phyloP scores from a whole-genome alignment of 2,888 invertebrate species.

The Andrena minutula region DNA sequence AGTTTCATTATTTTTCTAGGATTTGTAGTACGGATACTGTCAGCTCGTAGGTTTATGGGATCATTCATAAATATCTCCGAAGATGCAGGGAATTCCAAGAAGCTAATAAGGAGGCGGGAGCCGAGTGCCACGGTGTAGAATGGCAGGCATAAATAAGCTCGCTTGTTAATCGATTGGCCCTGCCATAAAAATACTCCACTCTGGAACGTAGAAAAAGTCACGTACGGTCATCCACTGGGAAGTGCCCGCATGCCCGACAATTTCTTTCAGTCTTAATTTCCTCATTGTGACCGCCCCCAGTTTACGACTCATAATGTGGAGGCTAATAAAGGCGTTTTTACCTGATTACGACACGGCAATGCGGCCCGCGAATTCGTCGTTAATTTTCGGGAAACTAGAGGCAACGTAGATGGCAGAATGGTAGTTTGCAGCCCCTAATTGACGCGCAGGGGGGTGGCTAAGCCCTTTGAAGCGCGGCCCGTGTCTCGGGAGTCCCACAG shows the following conservation, averaged over 20 bases:
- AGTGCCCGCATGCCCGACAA: not conserved
- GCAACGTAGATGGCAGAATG: not conserved
- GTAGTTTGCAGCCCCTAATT: not conserved
- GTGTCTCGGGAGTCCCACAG: not conserved
- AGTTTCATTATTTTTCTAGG: not conserved
- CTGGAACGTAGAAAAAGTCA: conserved; percentile 35
- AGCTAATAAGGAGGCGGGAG: conserved; percentile 1
- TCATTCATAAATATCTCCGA: not conserved
- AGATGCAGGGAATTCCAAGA: conserved; percentile 33
- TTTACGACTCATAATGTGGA: not conserved
- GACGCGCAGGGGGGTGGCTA: not conserved
- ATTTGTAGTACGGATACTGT: too few relatives aligned
- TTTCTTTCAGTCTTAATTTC: conserved; percentile 3
- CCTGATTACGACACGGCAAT: not conserved
- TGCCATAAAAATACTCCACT: conserved; percentile 60
- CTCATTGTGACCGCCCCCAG: not conserved
- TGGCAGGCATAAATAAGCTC: conserved; percentile 11
- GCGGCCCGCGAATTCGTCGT: not conserved
- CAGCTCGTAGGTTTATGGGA: too few relatives aligned
- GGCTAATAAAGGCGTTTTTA: conserved; percentile 15
- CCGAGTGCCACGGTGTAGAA: conserved; percentile 2
- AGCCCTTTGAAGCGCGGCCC: not conserved
- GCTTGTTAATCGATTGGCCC: conserved; percentile 61
- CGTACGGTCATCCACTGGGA: conserved; percentile 8
- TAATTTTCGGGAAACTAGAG: not conserved